A percentile compares a stretch with the other conserved stretches of the same genome.
Conservation (phyloP, 1,140 invertebrate species). For the Pseudomyrmex sp. region DNA sequence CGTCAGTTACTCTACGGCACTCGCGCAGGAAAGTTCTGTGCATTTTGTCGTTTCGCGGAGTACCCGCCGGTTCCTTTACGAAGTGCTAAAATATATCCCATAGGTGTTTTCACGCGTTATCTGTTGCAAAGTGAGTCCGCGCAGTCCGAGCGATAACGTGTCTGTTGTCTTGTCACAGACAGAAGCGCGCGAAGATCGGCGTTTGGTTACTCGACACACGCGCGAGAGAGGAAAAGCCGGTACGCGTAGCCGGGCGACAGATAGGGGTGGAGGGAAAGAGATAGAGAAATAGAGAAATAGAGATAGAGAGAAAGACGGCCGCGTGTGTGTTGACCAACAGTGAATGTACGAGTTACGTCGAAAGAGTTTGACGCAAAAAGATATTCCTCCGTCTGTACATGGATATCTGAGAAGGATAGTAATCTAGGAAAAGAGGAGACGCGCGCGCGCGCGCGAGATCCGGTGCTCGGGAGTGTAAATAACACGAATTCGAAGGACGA, state of each 20-base stretch:
- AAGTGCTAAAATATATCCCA: conserved; percentile 59
- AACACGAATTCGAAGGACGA: neutral
- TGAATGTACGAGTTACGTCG: conserved; percentile 35
- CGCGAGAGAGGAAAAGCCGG: conserved; percentile 70
- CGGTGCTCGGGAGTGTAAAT: neutral
- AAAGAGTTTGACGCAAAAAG: neutral
- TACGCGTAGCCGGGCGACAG: conserved; percentile 29
- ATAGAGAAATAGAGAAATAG: neutral
- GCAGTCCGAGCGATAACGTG: conserved; percentile 5
- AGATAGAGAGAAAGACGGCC: conserved; percentile 21
- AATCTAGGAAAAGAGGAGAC: neutral
- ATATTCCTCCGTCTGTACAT: neutral
- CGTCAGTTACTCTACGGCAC: conserved; percentile 84
- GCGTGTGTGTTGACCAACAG: conserved; percentile 36
- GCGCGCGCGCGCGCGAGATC: neutral
- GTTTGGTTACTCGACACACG: conserved; percentile 31
- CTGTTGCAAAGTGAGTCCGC: conserved; percentile 27
- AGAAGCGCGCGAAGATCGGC: conserved; percentile 9
- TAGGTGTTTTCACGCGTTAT: conserved; percentile 53
- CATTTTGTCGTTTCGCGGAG: conserved; percentile 59
- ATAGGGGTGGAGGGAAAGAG: neutral
- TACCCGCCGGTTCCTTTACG: conserved; percentile 65
- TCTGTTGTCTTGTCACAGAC: neutral
- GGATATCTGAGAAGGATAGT: conserved; percentile 23
- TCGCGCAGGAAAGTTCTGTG: conserved; percentile 81